Conservation (phyloP, 1,140 invertebrate genomes). For the Thereuonema tuberculata region DNA sequence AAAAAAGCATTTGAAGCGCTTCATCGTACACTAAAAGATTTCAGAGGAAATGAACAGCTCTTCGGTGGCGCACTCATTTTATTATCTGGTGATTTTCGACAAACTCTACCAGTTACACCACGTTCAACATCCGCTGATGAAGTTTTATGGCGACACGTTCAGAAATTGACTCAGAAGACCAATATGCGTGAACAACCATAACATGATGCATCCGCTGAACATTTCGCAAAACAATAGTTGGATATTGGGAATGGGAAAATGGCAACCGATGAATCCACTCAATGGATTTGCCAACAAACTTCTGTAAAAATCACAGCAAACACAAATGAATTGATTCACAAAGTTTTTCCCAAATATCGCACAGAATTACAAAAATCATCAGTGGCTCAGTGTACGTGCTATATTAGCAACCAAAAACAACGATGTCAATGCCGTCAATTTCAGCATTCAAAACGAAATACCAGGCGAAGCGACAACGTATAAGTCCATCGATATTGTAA, state of each 20-base stretch:
- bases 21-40: constrained; percentile 25
- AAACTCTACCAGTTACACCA: constrained; percentile 35
- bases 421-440: constrained; percentile 25
- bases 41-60: constrained; percentile 19
- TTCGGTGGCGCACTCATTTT: constrained; percentile 29
- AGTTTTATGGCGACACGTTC: constrained; percentile 19
- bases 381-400: constrained; percentile 22
- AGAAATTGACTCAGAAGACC: constrained; percentile 29
- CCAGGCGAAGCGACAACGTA: constrained; percentile 23
- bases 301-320: constrained; percentile 21
- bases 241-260: constrained; percentile 31
- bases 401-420: constrained; percentile 27
- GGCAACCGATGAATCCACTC: constrained; percentile 23
- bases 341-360: constrained; percentile 29
- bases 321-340: constrained; percentile 27
- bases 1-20: constrained; percentile 23
- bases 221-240: constrained; percentile 28
- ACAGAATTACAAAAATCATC: constrained; percentile 29
- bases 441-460: constrained; percentile 23
- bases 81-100: constrained; percentile 32
- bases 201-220: constrained; percentile 26
- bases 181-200: constrained; percentile 32
- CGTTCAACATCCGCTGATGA: constrained; percentile 26
- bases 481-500: constrained; percentile 29
- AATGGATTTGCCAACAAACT: constrained; percentile 28